Base-by-base conservation (phyloP, 2,888 invertebrate genomes). In the Andrena marginata region DNA sequence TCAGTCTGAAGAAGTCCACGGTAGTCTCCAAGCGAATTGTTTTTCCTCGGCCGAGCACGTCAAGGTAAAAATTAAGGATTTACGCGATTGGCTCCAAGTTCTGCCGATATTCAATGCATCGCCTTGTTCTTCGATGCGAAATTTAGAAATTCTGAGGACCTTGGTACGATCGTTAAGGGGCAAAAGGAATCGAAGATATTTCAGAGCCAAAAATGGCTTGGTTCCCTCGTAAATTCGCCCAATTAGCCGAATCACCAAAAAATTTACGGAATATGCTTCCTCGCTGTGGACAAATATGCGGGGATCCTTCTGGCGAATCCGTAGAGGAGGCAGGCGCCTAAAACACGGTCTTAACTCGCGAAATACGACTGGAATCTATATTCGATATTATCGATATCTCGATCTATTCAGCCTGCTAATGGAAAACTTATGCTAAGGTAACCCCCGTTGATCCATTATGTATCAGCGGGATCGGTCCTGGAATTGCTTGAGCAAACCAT, bases 341-440 rank as follows among this genome's bases (percentile, higher is more conserved):
- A 89, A 90, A 89, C 70, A 82, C 65, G 69, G 70, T 75, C 64
- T 82, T 76, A 73, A 77, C 62, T 85, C 82, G 82, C 85, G 86
- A 88, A 87, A 89, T 88, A 87, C 87, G 85, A 82, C 81, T 83
- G 78, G 90, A 91, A 92, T 91, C 90, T 92, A 91, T 92, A 92
- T 92, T 91, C 90, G 85, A 91, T 90, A 91, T 92, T 91, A 92
- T 91, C 90, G 90, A 90, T 88, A 90, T 91, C 86, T 87, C 86
- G 88, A 91, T 90, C 86, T 89, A 89, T 90, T 88, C 88, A 72
- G 87, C 84, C 76, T 70, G 84, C 89, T 91, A 91, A 93, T 93
- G 91, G 92, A 92, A 92, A 92, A 90, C 89, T 93, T 92, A 92
- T 93, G 92, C 89, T 88, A 91, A 88, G 70, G 74, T 67, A 86